Evolutionary conservation across 1,140 invertebrate species (phyloP), one percentile per base, ranked within the genome.

Genomic region (Globodera ellingtonae): DNA sequence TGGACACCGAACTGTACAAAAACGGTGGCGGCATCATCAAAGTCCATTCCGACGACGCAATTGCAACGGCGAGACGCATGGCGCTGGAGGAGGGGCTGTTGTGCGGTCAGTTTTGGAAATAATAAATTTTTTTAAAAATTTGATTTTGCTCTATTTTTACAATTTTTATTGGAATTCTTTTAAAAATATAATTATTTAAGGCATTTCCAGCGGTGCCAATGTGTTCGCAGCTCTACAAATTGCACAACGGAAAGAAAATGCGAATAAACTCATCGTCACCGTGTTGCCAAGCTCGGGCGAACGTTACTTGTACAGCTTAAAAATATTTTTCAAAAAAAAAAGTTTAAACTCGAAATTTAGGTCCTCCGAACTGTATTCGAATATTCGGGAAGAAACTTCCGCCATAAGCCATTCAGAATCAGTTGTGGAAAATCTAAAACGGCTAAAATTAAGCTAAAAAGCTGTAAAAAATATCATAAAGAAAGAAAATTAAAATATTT

Each of bases 1-100:
- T 89, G 13, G 79, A 89, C 69, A 85, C 82, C 0, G 52, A 84
- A 15, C 76, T 88, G 65, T 88, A 84, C 56, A 2, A 62, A 13
- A 87, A 88, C 24, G 88, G 84, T 46, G 80, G 85, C 6, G 77
- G 50, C 44, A 72, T 71, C 78, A 18, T 80, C 21, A 44, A 74
- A 44, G 73, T 88, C 67, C 87, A 89, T 75, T 89, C 87, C 9
- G 87, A 89, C 65, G 87, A 89, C 56, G 87, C 87, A 44, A 85
- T 89, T 70, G 76, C 88, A 9, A 89, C 89, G 87, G 87, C 88
- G 0, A 80, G 87, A 56, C 77, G 87, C 15, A 59, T 89, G 48
- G 88, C 87, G 13, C 69, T 84, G 13, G 87, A 89, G 81, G 87
- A 89, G 73, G 87, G 87, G 1, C 84, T 89, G 70, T 82, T 89